Evolutionary conservation across 2,797 vertebrate genomes (phyloP), one percentile per base, ranked within the genome.

Genomic region (Yasuhikotakia modesta): DNA sequence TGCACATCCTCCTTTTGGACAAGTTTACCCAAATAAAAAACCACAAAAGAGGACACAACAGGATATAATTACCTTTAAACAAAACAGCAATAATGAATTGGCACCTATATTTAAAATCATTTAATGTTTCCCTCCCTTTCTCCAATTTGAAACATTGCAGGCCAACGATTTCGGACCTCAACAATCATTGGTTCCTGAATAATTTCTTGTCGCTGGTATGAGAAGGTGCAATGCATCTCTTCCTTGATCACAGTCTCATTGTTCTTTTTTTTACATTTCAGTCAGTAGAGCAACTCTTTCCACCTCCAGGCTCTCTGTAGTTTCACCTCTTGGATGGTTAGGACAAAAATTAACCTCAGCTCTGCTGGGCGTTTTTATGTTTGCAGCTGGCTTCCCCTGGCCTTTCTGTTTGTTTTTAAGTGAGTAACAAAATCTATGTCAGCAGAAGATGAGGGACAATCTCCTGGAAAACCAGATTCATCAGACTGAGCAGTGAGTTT

Each of bases 331-430:
- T 0, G 80, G 81, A 6, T 39, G 19, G 57, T 24, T 85, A 70
- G 78, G 82, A 82, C 78, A 81, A 67, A 76, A 87, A 85, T 84
- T 72, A 74, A 84, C 83, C 5, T 85, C 73, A 46, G 61, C 85
- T 65, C 75, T 85, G 27, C 64, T 8, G 61, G 74, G 53, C 52
- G 83, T 83, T 65, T 82, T 83, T 17, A 80, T 75, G 73, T 86
- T 81, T 32, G 79, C 81, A 30, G 66, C 80, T 82, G 81, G 77
- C 4, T 66, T 84, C 7, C 50, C 58, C 69, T 81, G 81, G 35
- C 76, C 72, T 72, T 48, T 73, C 5, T 2, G 35, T 30, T 61
- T 61, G 5, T 79, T 85, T 5, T 83, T 85, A 3, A 82, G 78
- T 2, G 83, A 80, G 70, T 82, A n/a, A n/a, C n/a, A n/a, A n/a